These are phyloP conservation scores for Sardina pilchardus DNA, from an alignment of 2,113 vertebrate species.

Conservation along the genomic window DNA sequence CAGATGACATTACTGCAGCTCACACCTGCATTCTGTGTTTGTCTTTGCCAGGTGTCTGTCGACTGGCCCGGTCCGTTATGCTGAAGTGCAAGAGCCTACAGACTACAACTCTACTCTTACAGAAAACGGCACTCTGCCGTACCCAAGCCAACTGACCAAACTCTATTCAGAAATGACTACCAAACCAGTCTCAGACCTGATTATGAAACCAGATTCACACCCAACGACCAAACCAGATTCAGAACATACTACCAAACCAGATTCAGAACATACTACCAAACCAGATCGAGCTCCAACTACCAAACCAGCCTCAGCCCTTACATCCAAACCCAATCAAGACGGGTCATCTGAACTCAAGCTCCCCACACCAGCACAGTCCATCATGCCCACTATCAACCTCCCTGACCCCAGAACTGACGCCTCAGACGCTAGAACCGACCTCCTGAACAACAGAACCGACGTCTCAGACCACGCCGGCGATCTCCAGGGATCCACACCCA, in stretches of 20 bases:
- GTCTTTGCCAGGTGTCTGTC: slow-evolving; percentile 63
- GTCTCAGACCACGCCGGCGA: background rate
- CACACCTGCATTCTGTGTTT: background rate
- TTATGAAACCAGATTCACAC: no score
- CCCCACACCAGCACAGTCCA: background rate
- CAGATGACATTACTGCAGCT: background rate
- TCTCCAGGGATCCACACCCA: background rate
- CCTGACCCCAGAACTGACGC: background rate
- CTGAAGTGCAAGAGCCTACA: slow-evolving; percentile 56
- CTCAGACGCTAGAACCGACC: background rate
- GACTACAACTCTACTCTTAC: slow-evolving; percentile 50
- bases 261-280: background rate
- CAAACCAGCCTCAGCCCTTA: background rate
- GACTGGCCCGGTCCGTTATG: slow-evolving; percentile 57
- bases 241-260: no score
- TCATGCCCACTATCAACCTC: background rate
- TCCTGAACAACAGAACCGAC: background rate
- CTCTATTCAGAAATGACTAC: background rate
- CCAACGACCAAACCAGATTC: no score
- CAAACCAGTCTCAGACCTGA: background rate
- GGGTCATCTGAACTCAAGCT: background rate
- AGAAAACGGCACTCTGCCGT: background rate
- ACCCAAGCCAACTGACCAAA: background rate
- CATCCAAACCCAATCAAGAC: background rate
- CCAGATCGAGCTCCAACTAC: background rate